phyloP scores from a whole-genome alignment of 1,140 invertebrate species.

The Rhyacophila brunnea region DNA sequence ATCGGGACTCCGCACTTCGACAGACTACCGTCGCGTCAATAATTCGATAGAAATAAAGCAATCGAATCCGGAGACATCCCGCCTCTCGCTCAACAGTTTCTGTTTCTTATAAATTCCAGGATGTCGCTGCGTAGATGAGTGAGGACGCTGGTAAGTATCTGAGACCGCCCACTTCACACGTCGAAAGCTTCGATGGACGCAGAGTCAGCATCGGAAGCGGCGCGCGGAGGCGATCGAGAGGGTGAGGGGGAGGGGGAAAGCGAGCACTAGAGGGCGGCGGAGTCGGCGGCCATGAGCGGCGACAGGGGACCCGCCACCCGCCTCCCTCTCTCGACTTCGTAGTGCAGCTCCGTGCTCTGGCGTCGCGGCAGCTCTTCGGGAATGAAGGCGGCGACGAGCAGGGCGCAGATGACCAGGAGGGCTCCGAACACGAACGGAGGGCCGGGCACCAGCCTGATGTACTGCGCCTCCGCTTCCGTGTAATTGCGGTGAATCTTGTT shows the following conservation, averaged over 20 bases:
- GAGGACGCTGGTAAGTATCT: too few relatives aligned
- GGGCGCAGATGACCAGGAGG: constrained; percentile 91
- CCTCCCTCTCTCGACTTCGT: constrained; percentile 72
- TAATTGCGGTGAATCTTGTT: constrained; percentile 38
- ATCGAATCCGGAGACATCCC: not conserved
- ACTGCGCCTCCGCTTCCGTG: constrained; percentile 40
- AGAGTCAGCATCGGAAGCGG: not conserved
- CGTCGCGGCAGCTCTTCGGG: constrained; percentile 65
- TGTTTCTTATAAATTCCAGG: not conserved
- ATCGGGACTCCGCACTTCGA: too few relatives aligned
- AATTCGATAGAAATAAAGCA: too few relatives aligned
- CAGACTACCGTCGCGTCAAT: too few relatives aligned
- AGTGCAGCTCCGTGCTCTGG: constrained; percentile 69
- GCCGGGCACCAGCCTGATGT: constrained; percentile 84
- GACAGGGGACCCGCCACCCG: constrained; percentile 74
- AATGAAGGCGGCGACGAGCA: constrained; percentile 90
- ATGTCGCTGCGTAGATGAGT: too few relatives aligned
- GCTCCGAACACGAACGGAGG: constrained; percentile 99
- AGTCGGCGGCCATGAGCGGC: constrained; percentile 75
- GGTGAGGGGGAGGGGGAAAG: not conserved
- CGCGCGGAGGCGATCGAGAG: not conserved
- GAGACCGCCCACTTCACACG: not conserved
- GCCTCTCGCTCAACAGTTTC: not conserved
- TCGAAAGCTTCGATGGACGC: not conserved
- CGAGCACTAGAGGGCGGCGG: constrained; percentile 64